These are phyloP conservation scores for Nasonovia ribisnigri DNA, from an alignment of 2,888 invertebrate genomes.

Conservation along the genomic window DNA sequence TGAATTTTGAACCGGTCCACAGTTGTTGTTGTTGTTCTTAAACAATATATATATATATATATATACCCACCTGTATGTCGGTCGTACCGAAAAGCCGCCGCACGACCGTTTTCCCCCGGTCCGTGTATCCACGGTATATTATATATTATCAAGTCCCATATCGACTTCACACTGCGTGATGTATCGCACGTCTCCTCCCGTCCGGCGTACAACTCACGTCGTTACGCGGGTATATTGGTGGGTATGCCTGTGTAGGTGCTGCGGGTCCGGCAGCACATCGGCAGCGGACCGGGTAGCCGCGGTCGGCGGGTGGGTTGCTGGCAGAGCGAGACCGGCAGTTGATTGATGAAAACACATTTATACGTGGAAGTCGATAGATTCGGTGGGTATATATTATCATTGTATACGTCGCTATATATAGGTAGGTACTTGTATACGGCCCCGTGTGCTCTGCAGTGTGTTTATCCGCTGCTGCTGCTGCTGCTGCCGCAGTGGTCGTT, in stretches of 20 bases:
- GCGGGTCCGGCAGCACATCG: not conserved
- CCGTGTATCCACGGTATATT: too few species aligned
- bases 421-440: not conserved
- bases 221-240: not conserved
- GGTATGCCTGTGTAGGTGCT: not conserved
- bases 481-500: not conserved
- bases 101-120: not conserved
- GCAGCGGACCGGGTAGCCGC: not conserved
- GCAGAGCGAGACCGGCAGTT: not conserved
- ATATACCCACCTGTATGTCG: not conserved
- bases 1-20: not conserved
- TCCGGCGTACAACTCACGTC: not conserved
- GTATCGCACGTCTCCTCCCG: not conserved
- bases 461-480: not conserved
- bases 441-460: not conserved
- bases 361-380: not conserved
- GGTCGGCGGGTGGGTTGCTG: not conserved
- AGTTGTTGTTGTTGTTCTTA: not conserved
- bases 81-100: not conserved
- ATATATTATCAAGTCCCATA: not conserved
- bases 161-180: constrained; percentile 49
- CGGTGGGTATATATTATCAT: not conserved
- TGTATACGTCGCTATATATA: too few species aligned
- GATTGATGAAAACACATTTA: constrained; percentile 14
- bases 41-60: too few species aligned